These are phyloP conservation scores for Petrocephalus microphthalmus DNA, from an alignment of 2,113 vertebrate species.

Conservation along the genomic window DNA sequence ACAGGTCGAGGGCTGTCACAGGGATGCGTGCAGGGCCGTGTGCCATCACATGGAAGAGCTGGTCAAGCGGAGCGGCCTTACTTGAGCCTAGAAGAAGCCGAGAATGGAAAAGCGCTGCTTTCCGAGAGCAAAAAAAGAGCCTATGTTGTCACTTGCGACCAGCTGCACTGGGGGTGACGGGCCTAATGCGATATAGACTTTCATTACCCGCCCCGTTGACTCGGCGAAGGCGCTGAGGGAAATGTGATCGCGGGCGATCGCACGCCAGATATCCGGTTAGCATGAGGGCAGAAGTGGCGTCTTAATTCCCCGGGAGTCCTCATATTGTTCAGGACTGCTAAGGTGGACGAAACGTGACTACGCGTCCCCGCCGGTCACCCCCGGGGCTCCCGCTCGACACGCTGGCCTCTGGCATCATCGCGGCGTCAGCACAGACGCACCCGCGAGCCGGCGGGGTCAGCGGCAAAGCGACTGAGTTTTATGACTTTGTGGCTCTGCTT, in stretches of 20 bases:
- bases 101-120: not conserved
- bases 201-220: not conserved
- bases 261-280: not conserved
- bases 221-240: not conserved
- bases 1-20: not conserved
- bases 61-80: not conserved
- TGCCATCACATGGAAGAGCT: not conserved
- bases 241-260: not conserved
- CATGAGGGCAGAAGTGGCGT: not conserved
- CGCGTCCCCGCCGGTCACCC: not conserved
- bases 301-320: not conserved
- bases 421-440: not conserved
- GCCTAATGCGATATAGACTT: not conserved
- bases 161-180: not conserved
- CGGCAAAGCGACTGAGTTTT: not conserved
- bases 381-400: not conserved
- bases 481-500: not conserved
- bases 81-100: not conserved
- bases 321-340: not conserved
- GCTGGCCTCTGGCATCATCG: not conserved
- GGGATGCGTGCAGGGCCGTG: no score
- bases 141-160: not conserved
- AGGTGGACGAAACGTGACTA: not conserved
- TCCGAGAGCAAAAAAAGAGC: not conserved
- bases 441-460: not conserved